Base-by-base conservation (phyloP, 2,888 invertebrate genomes). In the Phalangium opilio region DNA sequence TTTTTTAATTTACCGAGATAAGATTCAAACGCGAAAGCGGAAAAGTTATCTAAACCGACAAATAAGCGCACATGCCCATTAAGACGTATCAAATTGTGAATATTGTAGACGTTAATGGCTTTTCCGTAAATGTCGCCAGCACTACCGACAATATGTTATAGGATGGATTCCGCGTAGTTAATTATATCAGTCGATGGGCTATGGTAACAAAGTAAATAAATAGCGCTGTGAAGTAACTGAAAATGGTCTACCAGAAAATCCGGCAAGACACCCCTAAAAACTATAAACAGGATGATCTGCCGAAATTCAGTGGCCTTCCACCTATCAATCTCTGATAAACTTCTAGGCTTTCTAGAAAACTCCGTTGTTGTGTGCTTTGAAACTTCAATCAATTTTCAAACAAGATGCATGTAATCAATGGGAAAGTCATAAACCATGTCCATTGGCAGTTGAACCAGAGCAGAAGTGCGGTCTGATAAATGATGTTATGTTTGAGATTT, bases 301-400 rank as follows among this genome's bases (percentile, higher is more conserved):
- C 61, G 39, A 40, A 57, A 59, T 48, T 62, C 61, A 5, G 59
- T 58, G n/a, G 58, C 60, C 45, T 62, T 62, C 57, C 59, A 62
- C 32, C 53, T 49, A 11, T 54, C 51, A 14, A 57, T 42, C 35
- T 59, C 55, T 44, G 7, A 20, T 11, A 62, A 43, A n/a, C 54
- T 33, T 40, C 61, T 49, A 7, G 57, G 58, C 49, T 56, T 58
- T 34, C 60, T 47, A 8, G 47, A 52, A 62, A 62, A 47, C 61
- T 60, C 15, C 11, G 3, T 3, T 34, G 42, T 15, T 43, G 44
- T 1, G 12, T 34, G 1, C 2, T 4, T 19, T 15, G 33, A 17
- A 19, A 17, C 17, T 11, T 4, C 27, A 7, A 7, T 27, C 5
- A 27, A 8, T 8, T 27, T 27, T 27, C 38, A 36, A 36, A 36